Conservation (phyloP, 2,797 vertebrate genomes). For the Oreortyx pictus region DNA sequence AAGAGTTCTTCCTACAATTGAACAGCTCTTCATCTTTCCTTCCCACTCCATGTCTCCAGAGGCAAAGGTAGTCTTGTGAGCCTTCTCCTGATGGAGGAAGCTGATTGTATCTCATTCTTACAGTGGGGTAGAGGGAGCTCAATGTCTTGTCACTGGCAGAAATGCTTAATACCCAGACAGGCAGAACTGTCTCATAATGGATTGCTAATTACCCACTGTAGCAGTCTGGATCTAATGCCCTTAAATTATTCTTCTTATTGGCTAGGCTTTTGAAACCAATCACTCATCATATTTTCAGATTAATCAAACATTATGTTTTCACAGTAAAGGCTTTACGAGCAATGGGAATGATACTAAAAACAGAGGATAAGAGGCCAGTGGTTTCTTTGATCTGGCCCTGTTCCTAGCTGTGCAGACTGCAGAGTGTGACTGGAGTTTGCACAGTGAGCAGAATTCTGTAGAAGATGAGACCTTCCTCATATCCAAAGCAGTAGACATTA, state of each 20-base stretch:
- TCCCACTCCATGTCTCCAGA: not conserved
- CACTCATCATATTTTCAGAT: slow-evolving; percentile 26
- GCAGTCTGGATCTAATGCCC: not conserved
- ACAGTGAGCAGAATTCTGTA: not conserved
- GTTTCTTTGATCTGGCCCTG: not conserved
- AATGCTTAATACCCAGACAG: slow-evolving; percentile 44
- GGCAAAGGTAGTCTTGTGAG: not conserved
- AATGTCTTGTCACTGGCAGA: not conserved
- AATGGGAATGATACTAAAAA: slow-evolving; percentile 13
- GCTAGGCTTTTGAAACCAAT: slow-evolving; percentile 14
- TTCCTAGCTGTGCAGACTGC: not conserved
- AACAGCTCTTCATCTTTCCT: not conserved
- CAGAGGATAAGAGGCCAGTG: not conserved
- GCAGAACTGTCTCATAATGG: not conserved
- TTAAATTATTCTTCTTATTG: slow-evolving; percentile 34
- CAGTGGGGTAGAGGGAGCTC: not conserved
- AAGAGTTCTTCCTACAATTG: not conserved
- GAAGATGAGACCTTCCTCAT: not conserved
- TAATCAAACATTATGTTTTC: not conserved
- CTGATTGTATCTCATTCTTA: not conserved
- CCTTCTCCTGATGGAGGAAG: not conserved
- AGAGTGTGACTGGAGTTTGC: not conserved
- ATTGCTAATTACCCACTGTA: slow-evolving; percentile 33
- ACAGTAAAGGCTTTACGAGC: not conserved
- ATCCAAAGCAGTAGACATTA: not conserved